Conservation (phyloP, 2,797 vertebrate species). For the Malacoctenus gilli region DNA sequence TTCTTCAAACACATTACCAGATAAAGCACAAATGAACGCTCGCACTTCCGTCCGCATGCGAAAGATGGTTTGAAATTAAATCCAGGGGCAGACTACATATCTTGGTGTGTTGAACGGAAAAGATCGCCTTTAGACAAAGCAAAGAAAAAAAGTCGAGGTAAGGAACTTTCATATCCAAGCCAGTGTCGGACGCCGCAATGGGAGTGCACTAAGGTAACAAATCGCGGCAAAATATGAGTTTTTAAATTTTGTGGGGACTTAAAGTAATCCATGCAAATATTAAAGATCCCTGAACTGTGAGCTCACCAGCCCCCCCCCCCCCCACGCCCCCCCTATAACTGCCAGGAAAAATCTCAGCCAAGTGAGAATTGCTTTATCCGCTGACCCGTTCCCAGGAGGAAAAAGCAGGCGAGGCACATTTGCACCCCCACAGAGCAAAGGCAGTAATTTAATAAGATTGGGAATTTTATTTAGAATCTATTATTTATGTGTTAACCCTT, state of each 20-base stretch:
- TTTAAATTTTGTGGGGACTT: not conserved
- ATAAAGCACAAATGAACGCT: not conserved
- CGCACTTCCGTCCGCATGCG: not conserved
- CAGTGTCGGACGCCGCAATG: not conserved
- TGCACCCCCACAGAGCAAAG: not conserved
- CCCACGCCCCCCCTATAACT: not conserved
- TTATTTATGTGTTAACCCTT: conserved; percentile 13
- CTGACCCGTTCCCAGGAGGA: conserved; percentile 7
- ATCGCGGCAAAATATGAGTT: not conserved
- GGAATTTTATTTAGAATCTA: not conserved
- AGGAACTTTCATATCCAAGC: not conserved
- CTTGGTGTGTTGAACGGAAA: not conserved
- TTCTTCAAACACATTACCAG: conserved; percentile 6
- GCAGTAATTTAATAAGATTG: conserved; percentile 5
- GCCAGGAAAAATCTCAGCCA: not conserved
- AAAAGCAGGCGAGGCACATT: not conserved
- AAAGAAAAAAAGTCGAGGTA: not conserved
- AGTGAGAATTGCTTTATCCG: not conserved
- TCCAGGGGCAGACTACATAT: not conserved
- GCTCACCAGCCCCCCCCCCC: not conserved
- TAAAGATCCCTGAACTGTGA: not conserved
- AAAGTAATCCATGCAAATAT: not conserved
- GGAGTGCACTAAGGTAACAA: not conserved
- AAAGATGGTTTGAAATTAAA: not conserved
- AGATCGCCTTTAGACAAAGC: not conserved